phyloP scores from a whole-genome alignment of 2,888 invertebrate genomes.

The Cantharis rufa region DNA sequence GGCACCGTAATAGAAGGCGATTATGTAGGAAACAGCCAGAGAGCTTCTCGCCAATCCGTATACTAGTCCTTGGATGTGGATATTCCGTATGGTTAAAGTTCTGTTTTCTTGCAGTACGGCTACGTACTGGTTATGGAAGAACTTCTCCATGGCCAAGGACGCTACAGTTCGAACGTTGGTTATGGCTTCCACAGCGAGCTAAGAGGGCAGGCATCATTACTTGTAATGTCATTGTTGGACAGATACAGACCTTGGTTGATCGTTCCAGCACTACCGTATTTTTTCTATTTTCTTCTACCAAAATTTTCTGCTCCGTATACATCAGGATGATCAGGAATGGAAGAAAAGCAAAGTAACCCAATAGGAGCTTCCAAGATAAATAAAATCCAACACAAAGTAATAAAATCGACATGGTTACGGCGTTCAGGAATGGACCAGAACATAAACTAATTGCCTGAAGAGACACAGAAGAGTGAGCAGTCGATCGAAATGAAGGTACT shows the following conservation, averaged over 20 bases:
- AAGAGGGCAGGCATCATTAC: not conserved
- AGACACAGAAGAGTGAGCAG: not conserved
- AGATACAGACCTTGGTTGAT: constrained; percentile 71
- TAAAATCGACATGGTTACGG: constrained; percentile 68
- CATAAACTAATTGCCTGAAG: not conserved
- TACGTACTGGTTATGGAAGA: constrained; percentile 68
- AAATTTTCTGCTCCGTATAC: constrained; percentile 69
- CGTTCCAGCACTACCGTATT: constrained; percentile 71
- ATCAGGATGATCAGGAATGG: constrained; percentile 71
- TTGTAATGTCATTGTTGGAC: not conserved
- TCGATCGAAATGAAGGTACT: constrained; percentile 44
- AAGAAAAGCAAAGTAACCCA: constrained; percentile 72
- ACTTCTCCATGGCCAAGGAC: constrained; percentile 71
- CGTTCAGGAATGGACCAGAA: constrained; percentile 64
- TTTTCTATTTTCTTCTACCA: constrained; percentile 66
- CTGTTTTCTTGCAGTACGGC: constrained; percentile 65
- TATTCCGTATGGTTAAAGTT: constrained; percentile 60
- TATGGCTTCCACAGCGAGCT: constrained; percentile 78
- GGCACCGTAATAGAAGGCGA: constrained; percentile 74
- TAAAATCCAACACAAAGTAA: constrained; percentile 68
- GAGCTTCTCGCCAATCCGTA: constrained; percentile 71
- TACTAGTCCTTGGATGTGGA: constrained; percentile 70
- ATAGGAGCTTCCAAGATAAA: constrained; percentile 75
- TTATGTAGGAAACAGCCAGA: constrained; percentile 73
- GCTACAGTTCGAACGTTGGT: constrained; percentile 78